Conservation (phyloP, 2,888 invertebrate species). For the Furcula furcula region DNA sequence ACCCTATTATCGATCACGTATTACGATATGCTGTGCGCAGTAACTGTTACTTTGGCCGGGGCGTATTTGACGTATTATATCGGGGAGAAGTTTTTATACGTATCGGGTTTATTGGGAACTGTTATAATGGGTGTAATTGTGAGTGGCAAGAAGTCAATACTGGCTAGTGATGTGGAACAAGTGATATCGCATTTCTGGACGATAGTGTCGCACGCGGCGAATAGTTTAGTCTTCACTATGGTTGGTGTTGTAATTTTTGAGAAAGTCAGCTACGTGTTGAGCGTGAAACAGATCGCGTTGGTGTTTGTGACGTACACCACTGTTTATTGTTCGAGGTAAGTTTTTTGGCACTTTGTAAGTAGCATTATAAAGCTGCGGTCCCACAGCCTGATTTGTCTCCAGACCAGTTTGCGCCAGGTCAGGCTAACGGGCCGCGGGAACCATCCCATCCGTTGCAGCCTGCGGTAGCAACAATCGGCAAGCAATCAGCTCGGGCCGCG, state of each 20-base stretch:
- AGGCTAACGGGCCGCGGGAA: too few relatives aligned
- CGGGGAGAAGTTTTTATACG: conserved; percentile 68
- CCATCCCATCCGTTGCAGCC: too few relatives aligned
- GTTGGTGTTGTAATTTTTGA: conserved; percentile 83
- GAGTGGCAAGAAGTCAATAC: conserved; percentile 59
- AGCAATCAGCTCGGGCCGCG: too few relatives aligned
- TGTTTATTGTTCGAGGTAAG: conserved; percentile 66
- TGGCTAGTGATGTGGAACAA: conserved; percentile 65
- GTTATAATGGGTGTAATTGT: conserved; percentile 62
- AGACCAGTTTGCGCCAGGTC: too few relatives aligned
- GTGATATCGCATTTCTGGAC: conserved; percentile 58
- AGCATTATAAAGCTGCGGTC: too few relatives aligned
- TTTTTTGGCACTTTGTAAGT: too few relatives aligned
- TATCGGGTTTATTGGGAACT: conserved; percentile 62
- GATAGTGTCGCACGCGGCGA: conserved; percentile 60
- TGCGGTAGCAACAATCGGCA: too few relatives aligned
- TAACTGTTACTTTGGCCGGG: conserved; percentile 57
- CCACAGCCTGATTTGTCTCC: too few relatives aligned
- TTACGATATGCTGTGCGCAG: conserved; percentile 59
- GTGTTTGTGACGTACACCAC: conserved; percentile 71
- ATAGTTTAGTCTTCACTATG: conserved; percentile 83
- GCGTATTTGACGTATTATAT: conserved; percentile 67
- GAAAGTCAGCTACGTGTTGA: conserved; percentile 66
- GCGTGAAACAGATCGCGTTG: conserved; percentile 57
- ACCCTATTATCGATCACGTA: conserved; percentile 60